Conservation (phyloP, 2,888 invertebrate species). For the Pammene fasciana region DNA sequence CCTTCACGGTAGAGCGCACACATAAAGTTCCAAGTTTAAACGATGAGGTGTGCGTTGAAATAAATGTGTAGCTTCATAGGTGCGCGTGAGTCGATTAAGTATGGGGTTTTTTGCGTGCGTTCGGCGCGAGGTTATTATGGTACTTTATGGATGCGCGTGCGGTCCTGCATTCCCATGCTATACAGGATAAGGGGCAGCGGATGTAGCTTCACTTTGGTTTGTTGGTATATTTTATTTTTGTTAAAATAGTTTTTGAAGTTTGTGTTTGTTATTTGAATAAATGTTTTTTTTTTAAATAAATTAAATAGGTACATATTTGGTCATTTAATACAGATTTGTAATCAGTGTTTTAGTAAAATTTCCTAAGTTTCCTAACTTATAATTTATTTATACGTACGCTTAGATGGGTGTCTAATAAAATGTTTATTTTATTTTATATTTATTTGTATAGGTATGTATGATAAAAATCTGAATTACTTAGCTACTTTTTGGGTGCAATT, state of each 20-base stretch:
- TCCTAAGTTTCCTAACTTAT: too few species aligned
- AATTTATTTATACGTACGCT: too few species aligned
- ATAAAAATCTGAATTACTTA: too few species aligned
- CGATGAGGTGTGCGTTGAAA: constrained; percentile 47
- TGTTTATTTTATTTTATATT: too few species aligned
- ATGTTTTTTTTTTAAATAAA: too few species aligned
- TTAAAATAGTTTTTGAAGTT: constrained; percentile 1
- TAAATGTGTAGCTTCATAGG: constrained; percentile 61
- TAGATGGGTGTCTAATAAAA: too few species aligned
- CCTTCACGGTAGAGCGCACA: constrained; percentile 60
- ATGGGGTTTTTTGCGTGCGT: constrained; percentile 50
- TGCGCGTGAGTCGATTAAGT: constrained; percentile 62
- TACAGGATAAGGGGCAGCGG: constrained; percentile 66
- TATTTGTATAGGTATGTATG: too few species aligned
- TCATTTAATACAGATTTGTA: too few species aligned
- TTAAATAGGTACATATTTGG: too few species aligned
- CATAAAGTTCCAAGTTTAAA: constrained; percentile 59
- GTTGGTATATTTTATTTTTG: not conserved
- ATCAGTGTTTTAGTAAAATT: too few species aligned
- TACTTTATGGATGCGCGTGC: constrained; percentile 63
- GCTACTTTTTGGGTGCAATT: too few species aligned
- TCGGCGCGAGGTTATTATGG: constrained; percentile 48
- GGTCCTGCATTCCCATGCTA: constrained; percentile 75
- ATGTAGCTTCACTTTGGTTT: constrained; percentile 68
- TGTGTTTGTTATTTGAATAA: constrained; percentile 9